A percentile compares a stretch with the other conserved stretches of the same genome.
Evolutionary conservation across 92 coral and sea anemone species (phyloP).

Genomic region (Siderastrea radians): DNA sequence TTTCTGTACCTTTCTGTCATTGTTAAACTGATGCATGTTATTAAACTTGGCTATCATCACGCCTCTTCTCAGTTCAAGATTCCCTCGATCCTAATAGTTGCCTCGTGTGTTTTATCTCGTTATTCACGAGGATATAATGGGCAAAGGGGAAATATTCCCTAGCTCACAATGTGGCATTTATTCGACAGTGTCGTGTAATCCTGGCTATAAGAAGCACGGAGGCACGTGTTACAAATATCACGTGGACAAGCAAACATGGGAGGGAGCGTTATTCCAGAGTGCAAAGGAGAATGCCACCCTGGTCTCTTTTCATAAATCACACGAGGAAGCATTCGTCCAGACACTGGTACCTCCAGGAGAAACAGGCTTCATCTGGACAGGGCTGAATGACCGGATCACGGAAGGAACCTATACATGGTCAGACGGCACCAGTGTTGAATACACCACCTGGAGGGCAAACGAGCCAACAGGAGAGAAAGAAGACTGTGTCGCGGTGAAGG

Average conservation of each 20-base stretch:
- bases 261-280: constrained; percentile 73
- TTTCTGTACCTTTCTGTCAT: no score
- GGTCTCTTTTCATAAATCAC: constrained; percentile 65
- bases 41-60: no score
- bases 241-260: constrained; percentile 81
- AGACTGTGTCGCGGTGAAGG: constrained; percentile 73
- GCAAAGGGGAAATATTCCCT: no score
- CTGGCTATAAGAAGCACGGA: constrained; percentile 62
- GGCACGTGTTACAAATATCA: constrained; percentile 87
- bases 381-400: constrained; percentile 79
- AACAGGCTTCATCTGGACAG: constrained; percentile 82
- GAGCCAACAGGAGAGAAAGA: constrained; percentile 71
- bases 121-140: no score
- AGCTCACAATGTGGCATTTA: background rate
- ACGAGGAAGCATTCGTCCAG: constrained; percentile 67
- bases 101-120: no score
- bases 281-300: constrained; percentile 82
- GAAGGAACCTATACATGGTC: constrained; percentile 78
- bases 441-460: constrained; percentile 78
- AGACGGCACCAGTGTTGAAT: constrained; percentile 85
- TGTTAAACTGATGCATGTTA: no score
- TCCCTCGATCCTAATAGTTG: no score
- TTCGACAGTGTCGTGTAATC: constrained; percentile 65
- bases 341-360: constrained; percentile 50
- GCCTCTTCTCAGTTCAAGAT: background rate